Base-by-base conservation (phyloP, 2,888 invertebrate genomes). In the Pimpla rufipes region DNA sequence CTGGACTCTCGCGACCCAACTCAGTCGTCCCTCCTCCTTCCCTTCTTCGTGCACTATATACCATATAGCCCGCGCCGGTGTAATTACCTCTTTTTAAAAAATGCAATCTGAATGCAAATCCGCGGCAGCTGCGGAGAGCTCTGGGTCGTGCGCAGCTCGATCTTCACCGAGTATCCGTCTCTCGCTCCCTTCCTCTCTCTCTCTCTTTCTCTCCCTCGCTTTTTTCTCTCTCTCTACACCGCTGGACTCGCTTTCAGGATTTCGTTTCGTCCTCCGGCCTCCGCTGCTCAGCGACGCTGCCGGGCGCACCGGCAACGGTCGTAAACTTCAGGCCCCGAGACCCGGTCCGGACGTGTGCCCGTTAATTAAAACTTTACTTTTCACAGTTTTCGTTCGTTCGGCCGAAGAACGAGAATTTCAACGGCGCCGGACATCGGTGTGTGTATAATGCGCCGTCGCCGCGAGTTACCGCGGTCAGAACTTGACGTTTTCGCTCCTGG, bases 21-120 rank as follows among this genome's bases (percentile, higher is more conserved):
- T 37, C 59, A 1, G 13, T 52, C 45, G 8, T 11, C 23, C 13
- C 23, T 37, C 11, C 47, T 76, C 47, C 62, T 42, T 5, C 29
- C 5, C 29, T 5, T 29, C 29, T 29, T 47, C 29, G 6, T 52
- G 16, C 6, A 11, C 16, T 37, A 67, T 66, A 73, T 18, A 71
- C 40, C 37, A 68, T 64, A 75, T 42, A 50, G 45, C 29, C 42
- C 76, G 83, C 59, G 83, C 85, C 67, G 76, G 77, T 87, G 88
- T 90, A 91, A 91, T 92, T 91, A 90, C 90, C 90, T 88, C 88
- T 70, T 50, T 80, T 18, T 79, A 86, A 90, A 90, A 90, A 90
- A 90, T 87, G 90, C 90, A 92, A 92, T 92, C 90, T 92, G 90
- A 92, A 92, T 92, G 92, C 92, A 92, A 92, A 92, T 92, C 90